Evolutionary conservation across 2,797 vertebrate genomes (phyloP).

Genomic region (Sandelia bainsii): DNA sequence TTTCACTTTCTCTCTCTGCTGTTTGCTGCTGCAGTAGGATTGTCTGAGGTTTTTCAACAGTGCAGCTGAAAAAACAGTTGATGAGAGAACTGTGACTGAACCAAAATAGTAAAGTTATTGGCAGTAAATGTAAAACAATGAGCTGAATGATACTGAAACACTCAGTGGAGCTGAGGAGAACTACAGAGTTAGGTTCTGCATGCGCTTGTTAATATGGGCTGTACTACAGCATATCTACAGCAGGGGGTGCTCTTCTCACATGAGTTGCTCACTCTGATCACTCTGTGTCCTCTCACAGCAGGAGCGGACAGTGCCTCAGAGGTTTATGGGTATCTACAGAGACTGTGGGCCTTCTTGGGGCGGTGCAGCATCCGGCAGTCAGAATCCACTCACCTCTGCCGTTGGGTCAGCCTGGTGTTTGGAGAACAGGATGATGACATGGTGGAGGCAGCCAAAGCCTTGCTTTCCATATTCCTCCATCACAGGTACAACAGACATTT

Average conservation of each 20-base stretch:
- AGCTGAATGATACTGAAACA: too few species aligned
- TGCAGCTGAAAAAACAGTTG: too few species aligned
- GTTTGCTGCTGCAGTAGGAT: too few species aligned
- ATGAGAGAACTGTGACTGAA: too few species aligned
- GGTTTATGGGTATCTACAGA: constrained; percentile 47
- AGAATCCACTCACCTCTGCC: constrained; percentile 81
- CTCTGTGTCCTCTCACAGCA: constrained; percentile 25
- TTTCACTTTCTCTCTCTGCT: too few species aligned
- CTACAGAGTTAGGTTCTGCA: too few species aligned
- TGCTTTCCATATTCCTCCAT: constrained; percentile 85
- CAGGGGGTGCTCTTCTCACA: constrained; percentile 37
- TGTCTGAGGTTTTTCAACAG: too few species aligned
- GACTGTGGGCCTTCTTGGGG: constrained; percentile 84
- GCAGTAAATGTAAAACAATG: too few species aligned
- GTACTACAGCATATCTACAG: constrained; percentile 22
- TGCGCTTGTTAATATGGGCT: too few species aligned
- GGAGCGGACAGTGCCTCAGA: constrained; percentile 35
- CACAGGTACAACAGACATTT: constrained; percentile 58
- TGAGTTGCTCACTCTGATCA: background rate
- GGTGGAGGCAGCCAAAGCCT: constrained; percentile 90
- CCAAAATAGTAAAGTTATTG: too few species aligned
- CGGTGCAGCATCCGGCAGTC: constrained; percentile 55
- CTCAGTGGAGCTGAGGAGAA: too few species aligned
- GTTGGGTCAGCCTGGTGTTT: constrained; percentile 89
- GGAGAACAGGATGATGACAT: constrained; percentile 97